Evolutionary conservation across 2,113 vertebrate species (phyloP), one percentile per base, ranked within the genome.

Genomic region (Ammospiza caudacuta): DNA sequence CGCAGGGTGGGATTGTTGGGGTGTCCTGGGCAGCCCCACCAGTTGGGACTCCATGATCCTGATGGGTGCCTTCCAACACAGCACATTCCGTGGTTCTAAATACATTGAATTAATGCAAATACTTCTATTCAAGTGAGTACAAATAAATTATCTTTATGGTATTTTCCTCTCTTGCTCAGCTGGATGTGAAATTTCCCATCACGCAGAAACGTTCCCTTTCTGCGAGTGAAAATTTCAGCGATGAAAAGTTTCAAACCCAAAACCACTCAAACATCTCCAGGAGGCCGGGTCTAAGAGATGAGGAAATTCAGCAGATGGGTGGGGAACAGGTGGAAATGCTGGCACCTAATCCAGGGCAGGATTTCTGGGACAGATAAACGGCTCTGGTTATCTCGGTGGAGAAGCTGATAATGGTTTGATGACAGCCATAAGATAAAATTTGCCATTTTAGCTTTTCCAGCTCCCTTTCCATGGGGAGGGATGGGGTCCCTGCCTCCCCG

Each of bases 361-460:
- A 92, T 95, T 95, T 79, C 91, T 95, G 83, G 76, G 83, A 6
- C 64, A 39, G 88, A 78, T 46, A 61, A 89, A 61, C 58, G 86
- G 75, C 87, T 85, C 90, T 87, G 9, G 3, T 4, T 94, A 76
- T 92, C 90, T 70, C 46, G 25, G 67, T 4, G 49, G 29, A 82
- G 94, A 44, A 92, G 70, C 89, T 13, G 95, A 91, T 87, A 91
- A 89, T 81, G 62, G 69, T 93, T 92, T 94, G 87, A 91, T 89
- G 91, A 95, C 94, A 96, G 87, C 90, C 86, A 29, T 14, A 85
- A 88, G 90, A 92, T 25, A 21, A 25, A 51, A 80, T 92, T 57
- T 90, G 70, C 61, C 89, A 54, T 68, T 83, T 63, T 3, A 77
- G 69, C 83, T 77, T 12, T 79, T 12, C 66, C 17, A 70, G 59